Evolutionary conservation across 2,797 vertebrate genomes (phyloP).

Genomic region (Coluber constrictor): DNA sequence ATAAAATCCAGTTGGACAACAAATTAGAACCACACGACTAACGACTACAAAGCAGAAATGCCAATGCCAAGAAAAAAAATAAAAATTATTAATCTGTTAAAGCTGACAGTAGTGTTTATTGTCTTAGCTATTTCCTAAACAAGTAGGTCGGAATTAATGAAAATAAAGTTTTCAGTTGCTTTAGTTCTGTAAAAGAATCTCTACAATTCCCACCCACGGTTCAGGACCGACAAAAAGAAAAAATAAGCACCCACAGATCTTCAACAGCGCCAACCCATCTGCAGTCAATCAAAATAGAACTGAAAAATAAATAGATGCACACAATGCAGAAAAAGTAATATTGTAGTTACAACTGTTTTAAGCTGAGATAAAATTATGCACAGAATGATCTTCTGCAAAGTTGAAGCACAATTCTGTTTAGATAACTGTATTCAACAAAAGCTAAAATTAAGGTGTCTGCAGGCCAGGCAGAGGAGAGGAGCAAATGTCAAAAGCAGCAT

Average conservation of each 20-base stretch:
- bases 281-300: neutral
- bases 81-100: neutral
- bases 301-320: neutral
- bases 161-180: neutral
- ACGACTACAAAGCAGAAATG: neutral
- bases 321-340: neutral
- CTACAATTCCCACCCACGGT: neutral
- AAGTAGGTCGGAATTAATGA: neutral
- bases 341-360: neutral
- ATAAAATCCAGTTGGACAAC: neutral
- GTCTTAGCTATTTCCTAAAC: neutral
- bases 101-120: neutral
- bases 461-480: neutral
- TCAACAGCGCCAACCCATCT: neutral
- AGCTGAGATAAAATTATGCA: neutral
- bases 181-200: neutral
- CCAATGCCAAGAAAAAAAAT: neutral
- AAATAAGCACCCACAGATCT: neutral
- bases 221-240: neutral
- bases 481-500: neutral
- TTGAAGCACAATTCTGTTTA: neutral
- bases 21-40: neutral
- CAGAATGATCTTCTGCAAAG: neutral
- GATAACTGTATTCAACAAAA: neutral
- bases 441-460: neutral